Conservation (phyloP, 2,113 vertebrate species). For the Recurvirostra avosetta region DNA sequence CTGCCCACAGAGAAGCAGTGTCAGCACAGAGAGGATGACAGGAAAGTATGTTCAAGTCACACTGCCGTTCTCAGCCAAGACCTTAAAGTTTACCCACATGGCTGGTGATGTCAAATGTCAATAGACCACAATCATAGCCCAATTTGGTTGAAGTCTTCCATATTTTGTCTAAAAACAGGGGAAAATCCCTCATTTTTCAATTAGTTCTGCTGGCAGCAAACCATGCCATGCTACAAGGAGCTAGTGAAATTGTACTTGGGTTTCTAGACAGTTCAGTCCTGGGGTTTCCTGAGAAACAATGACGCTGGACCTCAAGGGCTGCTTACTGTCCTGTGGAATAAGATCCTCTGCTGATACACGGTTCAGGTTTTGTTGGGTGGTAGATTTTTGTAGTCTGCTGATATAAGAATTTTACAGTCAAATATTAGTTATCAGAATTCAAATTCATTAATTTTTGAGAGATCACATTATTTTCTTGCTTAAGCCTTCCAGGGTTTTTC, state of each 20-base stretch:
- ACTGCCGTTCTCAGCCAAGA: background rate
- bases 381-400: background rate
- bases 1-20: background rate
- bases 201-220: background rate
- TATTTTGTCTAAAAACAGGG: background rate
- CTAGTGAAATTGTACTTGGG: background rate
- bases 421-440: background rate
- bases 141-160: background rate
- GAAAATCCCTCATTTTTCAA: background rate
- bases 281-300: background rate
- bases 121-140: background rate
- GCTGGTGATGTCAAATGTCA: background rate
- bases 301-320: background rate
- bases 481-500: background rate
- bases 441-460: background rate
- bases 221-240: fast-evolving
- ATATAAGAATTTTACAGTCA: background rate
- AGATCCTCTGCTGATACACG: background rate
- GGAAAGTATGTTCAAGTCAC: background rate
- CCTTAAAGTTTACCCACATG: background rate
- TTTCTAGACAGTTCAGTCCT: background rate
- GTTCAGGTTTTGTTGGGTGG: background rate
- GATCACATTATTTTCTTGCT: background rate
- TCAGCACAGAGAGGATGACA: background rate
- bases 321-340: background rate